Conservation (phyloP, 2,797 vertebrate species). For the Anguilla megastoma region DNA sequence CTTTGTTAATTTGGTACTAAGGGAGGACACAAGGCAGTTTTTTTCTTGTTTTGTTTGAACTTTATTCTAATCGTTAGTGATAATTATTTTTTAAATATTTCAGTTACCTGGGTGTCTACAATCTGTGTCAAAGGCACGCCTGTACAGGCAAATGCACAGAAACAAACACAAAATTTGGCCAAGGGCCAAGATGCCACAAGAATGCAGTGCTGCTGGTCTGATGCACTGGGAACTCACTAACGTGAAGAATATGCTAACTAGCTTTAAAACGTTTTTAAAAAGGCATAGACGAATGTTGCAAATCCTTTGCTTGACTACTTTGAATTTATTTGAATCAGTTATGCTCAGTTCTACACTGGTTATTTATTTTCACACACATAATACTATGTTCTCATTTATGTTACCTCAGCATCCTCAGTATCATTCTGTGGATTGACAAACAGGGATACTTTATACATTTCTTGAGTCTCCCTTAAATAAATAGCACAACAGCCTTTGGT, state of each 20-base stretch:
- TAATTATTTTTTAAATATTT: not conserved
- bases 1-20: not conserved
- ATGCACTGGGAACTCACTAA: not conserved
- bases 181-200: not conserved
- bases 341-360: too few relatives aligned
- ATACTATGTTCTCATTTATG: too few relatives aligned
- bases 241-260: not conserved
- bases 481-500: too few relatives aligned
- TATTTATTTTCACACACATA: too few relatives aligned
- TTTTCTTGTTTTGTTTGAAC: not conserved
- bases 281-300: not conserved
- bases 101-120: not conserved
- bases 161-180: not conserved
- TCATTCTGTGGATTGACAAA: too few relatives aligned
- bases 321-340: not conserved
- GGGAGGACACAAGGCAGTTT: not conserved
- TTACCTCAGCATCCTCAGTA: too few relatives aligned
- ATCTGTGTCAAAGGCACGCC: not conserved
- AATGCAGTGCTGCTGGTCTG: not conserved
- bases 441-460: too few relatives aligned
- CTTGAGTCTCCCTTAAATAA: too few relatives aligned
- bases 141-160: not conserved
- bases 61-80: not conserved
- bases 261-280: not conserved
- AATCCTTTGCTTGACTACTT: not conserved